These are phyloP conservation scores for Homarus americanus DNA, from an alignment of 1,140 invertebrate genomes.

Conservation along the genomic window DNA sequence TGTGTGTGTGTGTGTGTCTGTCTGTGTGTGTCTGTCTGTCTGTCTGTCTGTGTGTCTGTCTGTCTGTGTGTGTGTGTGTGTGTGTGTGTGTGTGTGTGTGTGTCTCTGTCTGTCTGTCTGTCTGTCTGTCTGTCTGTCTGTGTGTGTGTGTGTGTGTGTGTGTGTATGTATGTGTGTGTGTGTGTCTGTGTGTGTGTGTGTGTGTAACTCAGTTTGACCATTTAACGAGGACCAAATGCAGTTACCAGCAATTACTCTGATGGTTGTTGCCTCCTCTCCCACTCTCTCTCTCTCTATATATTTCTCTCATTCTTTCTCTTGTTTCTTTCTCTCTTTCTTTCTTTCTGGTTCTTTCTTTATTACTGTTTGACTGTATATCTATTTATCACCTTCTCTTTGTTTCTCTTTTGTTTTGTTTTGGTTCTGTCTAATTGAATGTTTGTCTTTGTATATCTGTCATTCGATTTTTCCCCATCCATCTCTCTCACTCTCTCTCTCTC, in stretches of 20 bases:
- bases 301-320: neutral
- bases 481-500: constrained; percentile 4
- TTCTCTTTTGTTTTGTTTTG: no score
- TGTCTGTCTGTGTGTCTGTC: neutral
- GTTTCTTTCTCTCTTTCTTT: neutral
- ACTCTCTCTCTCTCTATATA: neutral
- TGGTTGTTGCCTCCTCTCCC: neutral
- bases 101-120: neutral
- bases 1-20: neutral
- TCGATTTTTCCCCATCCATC: no score
- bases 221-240: neutral
- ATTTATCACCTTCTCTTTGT: neutral
- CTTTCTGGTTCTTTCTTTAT: constrained; percentile 8
- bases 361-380: constrained; percentile 11
- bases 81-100: neutral
- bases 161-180: neutral
- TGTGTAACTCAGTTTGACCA: neutral
- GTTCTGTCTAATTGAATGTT: no score
- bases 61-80: neutral
- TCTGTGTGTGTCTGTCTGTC: neutral
- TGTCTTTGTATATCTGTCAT: no score
- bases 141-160: constrained; percentile 6
- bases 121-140: neutral
- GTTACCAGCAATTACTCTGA: neutral
- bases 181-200: neutral